phyloP scores from a whole-genome alignment of 2,888 invertebrate species.

The Caprella mutica region DNA sequence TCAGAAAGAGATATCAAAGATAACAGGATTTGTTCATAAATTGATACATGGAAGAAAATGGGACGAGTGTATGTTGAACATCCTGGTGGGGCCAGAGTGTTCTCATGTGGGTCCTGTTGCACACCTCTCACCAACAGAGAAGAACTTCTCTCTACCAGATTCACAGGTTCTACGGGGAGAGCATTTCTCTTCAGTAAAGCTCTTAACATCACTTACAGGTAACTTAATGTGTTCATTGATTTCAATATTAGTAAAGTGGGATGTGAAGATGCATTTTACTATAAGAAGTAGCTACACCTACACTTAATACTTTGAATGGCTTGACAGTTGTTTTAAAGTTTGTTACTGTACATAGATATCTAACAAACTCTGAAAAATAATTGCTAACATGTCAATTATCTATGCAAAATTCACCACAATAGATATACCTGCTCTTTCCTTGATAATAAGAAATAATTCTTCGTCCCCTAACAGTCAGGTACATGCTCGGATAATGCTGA shows the following conservation, averaged over 20 bases:
- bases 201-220: slow-evolving; percentile 82
- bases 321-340: background rate
- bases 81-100: slow-evolving; percentile 82
- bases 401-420: no score
- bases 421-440: no score
- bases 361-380: no score
- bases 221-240: slow-evolving; percentile 18
- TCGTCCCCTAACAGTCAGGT: slow-evolving; percentile 58
- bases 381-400: no score
- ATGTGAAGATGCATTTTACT: background rate
- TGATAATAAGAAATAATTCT: no score
- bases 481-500: slow-evolving; percentile 93
- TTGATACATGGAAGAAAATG: no score
- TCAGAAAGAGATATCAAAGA: no score
- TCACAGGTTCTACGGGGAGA: slow-evolving; percentile 94
- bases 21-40: no score
- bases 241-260: no score
- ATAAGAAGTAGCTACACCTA: no score
- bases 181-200: slow-evolving; percentile 96
- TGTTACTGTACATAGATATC: background rate
- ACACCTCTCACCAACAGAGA: slow-evolving; percentile 88
- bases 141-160: slow-evolving; percentile 89
- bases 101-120: slow-evolving; percentile 90
- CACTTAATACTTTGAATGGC: no score
- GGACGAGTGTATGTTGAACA: slow-evolving; percentile 88